A percentile compares a stretch with the other conserved stretches of the same genome.
Evolutionary conservation across 92 coral and sea anemone genomes (phyloP).

Genomic region (Porites cylindrica): DNA sequence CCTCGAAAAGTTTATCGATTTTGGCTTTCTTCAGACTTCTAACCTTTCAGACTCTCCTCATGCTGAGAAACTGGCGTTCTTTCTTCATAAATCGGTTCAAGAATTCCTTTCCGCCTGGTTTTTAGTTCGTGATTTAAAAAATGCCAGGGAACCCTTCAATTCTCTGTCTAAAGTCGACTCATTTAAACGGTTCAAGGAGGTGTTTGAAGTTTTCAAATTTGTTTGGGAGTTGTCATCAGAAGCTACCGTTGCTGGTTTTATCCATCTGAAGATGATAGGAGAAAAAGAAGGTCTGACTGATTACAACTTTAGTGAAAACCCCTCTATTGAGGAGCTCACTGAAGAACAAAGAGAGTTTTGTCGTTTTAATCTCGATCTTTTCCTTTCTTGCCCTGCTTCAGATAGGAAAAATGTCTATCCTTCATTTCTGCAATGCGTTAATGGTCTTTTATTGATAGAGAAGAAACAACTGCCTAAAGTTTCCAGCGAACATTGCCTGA

Average conservation of each 20-base stretch:
- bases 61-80: neutral
- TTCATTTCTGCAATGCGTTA: neutral
- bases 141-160: too few species aligned
- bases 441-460: neutral
- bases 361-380: too few species aligned
- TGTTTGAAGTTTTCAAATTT: neutral
- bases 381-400: too few species aligned
- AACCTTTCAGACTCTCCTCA: slow-evolving; percentile 5
- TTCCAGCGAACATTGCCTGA: too few species aligned
- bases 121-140: neutral
- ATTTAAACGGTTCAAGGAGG: neutral
- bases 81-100: slow-evolving; percentile 28
- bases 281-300: slow-evolving; percentile 1
- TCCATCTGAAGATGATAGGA: neutral
- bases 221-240: neutral
- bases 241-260: neutral
- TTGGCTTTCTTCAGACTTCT: slow-evolving; percentile 15
- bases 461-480: too few species aligned
- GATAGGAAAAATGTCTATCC: neutral
- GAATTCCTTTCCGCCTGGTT: slow-evolving; percentile 30
- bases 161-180: neutral
- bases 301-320: neutral
- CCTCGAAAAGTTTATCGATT: neutral
- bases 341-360: neutral
- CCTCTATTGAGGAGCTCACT: neutral